Percentiles rank a stretch among this genome's conserved stretches.
Evolutionary conservation across 2,113 vertebrate species (phyloP).

Genomic region (Chamaetylas fuelleborni): DNA sequence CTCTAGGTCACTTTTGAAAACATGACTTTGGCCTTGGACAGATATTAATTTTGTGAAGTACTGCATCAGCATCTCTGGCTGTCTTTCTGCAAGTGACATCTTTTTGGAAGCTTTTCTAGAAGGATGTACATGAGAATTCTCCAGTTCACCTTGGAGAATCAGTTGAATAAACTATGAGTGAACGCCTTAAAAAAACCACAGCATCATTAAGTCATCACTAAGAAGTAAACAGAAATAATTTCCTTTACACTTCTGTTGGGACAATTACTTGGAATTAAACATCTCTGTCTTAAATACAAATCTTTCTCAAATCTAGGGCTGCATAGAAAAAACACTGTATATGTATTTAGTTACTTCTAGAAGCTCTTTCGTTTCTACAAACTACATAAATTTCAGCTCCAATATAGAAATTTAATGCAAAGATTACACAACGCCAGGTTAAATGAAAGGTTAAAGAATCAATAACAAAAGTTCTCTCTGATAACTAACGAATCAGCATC

Average conservation of each 20-base stretch:
- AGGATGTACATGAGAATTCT: background rate
- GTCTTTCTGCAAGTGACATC: background rate
- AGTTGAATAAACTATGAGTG: background rate
- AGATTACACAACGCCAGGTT: background rate
- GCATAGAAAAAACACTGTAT: background rate
- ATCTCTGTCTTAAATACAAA: background rate
- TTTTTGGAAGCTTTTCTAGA: background rate
- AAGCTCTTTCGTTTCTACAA: background rate
- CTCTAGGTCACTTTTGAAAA: background rate
- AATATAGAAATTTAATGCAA: background rate
- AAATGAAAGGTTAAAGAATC: background rate
- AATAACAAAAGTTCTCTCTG: background rate
- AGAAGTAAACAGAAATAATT: background rate
- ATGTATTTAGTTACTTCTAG: background rate
- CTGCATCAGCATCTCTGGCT: background rate
- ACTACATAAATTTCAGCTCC: background rate
- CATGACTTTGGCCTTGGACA: background rate
- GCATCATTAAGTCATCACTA: background rate
- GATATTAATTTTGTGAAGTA: background rate
- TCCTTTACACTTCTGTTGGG: background rate
- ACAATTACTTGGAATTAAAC: background rate
- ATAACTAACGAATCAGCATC: background rate
- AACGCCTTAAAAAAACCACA: background rate
- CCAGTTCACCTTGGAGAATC: background rate
- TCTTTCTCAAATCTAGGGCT: background rate